Conservation (phyloP, 2,113 vertebrate species). For the Cephalophus harveyi region DNA sequence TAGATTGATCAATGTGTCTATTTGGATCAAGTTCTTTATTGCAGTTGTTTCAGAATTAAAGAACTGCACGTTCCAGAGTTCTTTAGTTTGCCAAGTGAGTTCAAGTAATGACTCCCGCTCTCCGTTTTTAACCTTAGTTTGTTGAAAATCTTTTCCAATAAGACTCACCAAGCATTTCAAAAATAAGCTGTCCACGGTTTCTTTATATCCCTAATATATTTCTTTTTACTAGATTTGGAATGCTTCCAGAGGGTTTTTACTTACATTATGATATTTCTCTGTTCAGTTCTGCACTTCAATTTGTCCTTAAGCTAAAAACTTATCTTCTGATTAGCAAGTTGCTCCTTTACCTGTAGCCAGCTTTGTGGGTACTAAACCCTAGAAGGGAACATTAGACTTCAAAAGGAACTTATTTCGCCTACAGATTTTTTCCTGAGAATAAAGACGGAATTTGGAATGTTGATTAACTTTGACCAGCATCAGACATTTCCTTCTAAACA, state of each 20-base stretch:
- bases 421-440: neutral
- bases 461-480: neutral
- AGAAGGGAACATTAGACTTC: neutral
- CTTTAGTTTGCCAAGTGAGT: neutral
- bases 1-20: conserved; percentile 5
- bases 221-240: neutral
- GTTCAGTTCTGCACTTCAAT: neutral
- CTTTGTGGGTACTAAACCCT: neutral
- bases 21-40: conserved; percentile 49
- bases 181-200: neutral
- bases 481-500: neutral
- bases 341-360: neutral
- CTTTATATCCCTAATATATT: neutral
- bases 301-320: neutral
- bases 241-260: neutral
- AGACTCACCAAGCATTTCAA: neutral
- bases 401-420: neutral
- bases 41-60: conserved; percentile 54
- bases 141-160: neutral
- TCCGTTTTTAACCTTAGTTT: neutral
- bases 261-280: conserved; percentile 1
- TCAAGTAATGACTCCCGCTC: neutral
- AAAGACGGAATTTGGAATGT: neutral
- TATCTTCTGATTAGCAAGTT: neutral
- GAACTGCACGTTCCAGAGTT: neutral